A percentile compares a stretch with the other conserved stretches of the same genome.
phyloP scores from a whole-genome alignment of 1,140 invertebrate species.

The Lasioglossum baleicum region DNA sequence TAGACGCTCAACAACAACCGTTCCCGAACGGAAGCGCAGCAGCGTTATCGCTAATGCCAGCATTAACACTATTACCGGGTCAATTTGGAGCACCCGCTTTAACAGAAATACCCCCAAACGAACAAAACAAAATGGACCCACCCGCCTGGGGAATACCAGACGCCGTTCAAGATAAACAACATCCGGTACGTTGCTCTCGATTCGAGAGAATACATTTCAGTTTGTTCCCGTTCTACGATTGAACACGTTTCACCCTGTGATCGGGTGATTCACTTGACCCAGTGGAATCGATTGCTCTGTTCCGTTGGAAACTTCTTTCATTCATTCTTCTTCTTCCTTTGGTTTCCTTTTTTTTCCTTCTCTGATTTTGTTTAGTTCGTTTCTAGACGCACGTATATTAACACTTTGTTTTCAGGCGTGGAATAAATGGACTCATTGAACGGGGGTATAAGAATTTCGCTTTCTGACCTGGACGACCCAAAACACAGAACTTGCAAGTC shows the following conservation, averaged over 20 bases:
- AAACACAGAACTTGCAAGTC: conserved; percentile 62
- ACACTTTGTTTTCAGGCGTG: conserved; percentile 69
- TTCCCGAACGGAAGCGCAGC: conserved; percentile 75
- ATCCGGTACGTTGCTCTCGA: conserved; percentile 70
- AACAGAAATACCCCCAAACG: conserved; percentile 75
- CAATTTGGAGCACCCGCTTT: conserved; percentile 71
- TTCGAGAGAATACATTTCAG: too few species aligned
- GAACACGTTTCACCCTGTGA: too few species aligned
- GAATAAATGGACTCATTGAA: conserved; percentile 76
- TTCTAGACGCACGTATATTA: background rate
- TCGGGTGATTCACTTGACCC: too few species aligned
- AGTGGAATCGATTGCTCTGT: too few species aligned
- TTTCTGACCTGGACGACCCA: conserved; percentile 54
- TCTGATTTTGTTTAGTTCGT: too few species aligned
- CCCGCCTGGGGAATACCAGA: conserved; percentile 77
- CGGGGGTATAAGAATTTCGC: conserved; percentile 56
- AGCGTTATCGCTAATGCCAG: conserved; percentile 73
- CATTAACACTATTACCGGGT: conserved; percentile 72
- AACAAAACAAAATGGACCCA: conserved; percentile 74
- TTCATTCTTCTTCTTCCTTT: too few species aligned
- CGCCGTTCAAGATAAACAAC: conserved; percentile 77
- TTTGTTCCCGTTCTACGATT: too few species aligned
- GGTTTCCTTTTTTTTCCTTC: too few species aligned
- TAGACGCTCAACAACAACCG: conserved; percentile 74
- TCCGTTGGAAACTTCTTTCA: too few species aligned